Percentiles rank a stretch among this genome's conserved stretches.
These are phyloP conservation scores for Calyptomena viridis DNA, from an alignment of 2,113 vertebrate genomes.

Conservation along the genomic window DNA sequence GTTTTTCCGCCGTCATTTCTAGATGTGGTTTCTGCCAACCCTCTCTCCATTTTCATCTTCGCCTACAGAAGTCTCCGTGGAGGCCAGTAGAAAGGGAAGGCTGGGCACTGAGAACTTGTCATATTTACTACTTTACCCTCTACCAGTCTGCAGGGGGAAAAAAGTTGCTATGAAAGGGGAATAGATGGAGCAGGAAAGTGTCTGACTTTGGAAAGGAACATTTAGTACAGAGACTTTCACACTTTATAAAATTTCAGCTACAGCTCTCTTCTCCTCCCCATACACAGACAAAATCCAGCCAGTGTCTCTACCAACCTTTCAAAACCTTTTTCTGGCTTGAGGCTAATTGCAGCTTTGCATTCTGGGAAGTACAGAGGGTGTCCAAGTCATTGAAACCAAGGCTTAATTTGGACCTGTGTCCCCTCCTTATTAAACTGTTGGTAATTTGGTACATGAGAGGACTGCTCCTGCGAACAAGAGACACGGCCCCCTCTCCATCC, in stretches of 20 bases:
- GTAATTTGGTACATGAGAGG: neutral
- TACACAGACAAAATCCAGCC: neutral
- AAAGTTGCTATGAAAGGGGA: slow-evolving; percentile 12
- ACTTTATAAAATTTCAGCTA: neutral
- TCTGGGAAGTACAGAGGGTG: neutral
- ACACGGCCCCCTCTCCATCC: neutral
- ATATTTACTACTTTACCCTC: slow-evolving; percentile 11
- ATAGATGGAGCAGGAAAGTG: neutral
- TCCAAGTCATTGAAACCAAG: slow-evolving; percentile 7
- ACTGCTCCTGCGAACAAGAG: neutral
- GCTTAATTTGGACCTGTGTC: neutral
- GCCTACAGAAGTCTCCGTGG: neutral
- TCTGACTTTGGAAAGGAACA: slow-evolving; percentile 48
- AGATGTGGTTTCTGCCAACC: slow-evolving; percentile 16
- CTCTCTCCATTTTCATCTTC: slow-evolving; percentile 1
- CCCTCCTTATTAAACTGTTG: slow-evolving; percentile 15
- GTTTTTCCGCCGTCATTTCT: neutral
- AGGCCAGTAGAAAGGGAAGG: neutral
- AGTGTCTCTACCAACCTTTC: neutral
- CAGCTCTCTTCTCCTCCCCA: neutral
- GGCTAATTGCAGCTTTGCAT: slow-evolving; percentile 40
- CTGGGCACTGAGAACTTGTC: slow-evolving; percentile 4
- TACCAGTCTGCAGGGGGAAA: neutral
- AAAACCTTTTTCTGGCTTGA: slow-evolving; percentile 28
- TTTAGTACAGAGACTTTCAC: neutral